Evolutionary conservation across 2,113 vertebrate species (phyloP), one percentile per base, ranked within the genome.

Genomic region (Heterotilapia buettikoferi): DNA sequence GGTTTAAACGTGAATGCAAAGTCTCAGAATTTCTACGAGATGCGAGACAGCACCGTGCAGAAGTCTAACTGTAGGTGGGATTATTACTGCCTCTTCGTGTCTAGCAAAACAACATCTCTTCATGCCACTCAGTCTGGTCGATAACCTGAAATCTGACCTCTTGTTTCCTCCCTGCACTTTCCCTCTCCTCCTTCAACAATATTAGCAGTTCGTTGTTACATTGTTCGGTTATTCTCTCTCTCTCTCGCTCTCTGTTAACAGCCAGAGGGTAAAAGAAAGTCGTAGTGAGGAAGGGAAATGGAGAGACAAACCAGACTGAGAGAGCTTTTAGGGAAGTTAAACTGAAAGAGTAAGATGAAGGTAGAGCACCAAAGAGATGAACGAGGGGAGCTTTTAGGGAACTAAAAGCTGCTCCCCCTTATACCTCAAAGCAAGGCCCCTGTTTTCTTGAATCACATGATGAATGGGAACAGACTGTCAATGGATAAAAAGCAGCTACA

Each of bases 71-170:
- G 66, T 40, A 61, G 54, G 19, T 79, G 43, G 16, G 36, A 84
- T 86, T 84, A 53, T 52, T 78, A 54, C 86, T 86, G 79, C 88
- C 90, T 66, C 68, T 86, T 80, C 47, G 43, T 79, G 89, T 87
- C 86, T 38, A 40, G 84, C 80, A 80, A 87, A 91, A 59, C 21
- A 88, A 87, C 82, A 76, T 91, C 78, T 88, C 86, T 54, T 84
- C 85, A 43, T 85, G 90, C 85, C 82, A 84, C 85, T 85, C 87
- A 8, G 73, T 45, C 90, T 40, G 88, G 61, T 95, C 88, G 29
- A 94, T 94, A 92, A 90, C 82, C 90, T 91, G 93, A 93, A 94
- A 96, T 86, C 89, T 82, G 86, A 95, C 85, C 92, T 90, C 84
- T 83, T 85, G 90, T 94, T 94, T 94, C 92, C 92, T 92, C 81